Evolutionary conservation across 2,113 vertebrate species (phyloP).

Genomic region (Urocitellus parryii): DNA sequence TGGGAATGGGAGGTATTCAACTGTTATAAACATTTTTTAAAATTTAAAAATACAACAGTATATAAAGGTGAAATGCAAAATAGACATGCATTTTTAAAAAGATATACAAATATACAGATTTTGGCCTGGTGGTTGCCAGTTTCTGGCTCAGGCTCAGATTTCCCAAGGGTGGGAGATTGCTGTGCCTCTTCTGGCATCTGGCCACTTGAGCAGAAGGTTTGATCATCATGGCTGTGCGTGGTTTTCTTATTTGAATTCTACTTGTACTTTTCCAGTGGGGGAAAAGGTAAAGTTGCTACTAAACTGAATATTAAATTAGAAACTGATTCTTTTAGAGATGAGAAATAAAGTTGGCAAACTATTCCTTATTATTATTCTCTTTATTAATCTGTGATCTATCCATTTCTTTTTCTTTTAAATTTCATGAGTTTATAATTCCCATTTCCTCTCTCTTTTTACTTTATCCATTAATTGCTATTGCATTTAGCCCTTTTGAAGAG

Average conservation of each 20-base stretch:
- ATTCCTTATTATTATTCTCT: conserved; percentile 45
- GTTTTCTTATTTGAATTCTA: conserved; percentile 59
- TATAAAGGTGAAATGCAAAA: not conserved
- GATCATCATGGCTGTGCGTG: not conserved
- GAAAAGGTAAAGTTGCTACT: not conserved
- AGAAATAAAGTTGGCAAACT: conserved; percentile 43
- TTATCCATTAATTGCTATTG: conserved; percentile 62
- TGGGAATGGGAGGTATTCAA: not conserved
- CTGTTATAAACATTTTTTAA: conserved; percentile 6
- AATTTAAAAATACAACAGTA: not conserved
- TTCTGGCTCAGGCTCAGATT: conserved; percentile 12
- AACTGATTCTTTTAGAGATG: conserved; percentile 45
- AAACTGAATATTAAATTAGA: conserved; percentile 45
- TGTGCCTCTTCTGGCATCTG: conserved; percentile 44
- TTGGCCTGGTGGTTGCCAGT: conserved; percentile 7
- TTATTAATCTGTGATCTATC: conserved; percentile 58
- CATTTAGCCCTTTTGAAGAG: not conserved
- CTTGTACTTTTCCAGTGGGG: not conserved
- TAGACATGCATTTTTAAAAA: not conserved
- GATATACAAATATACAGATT: not conserved
- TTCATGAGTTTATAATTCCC: not conserved
- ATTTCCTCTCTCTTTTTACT: not conserved
- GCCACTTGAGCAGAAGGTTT: conserved; percentile 67
- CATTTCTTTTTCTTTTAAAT: conserved; percentile 46
- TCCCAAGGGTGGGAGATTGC: not conserved